Evolutionary conservation across 1,140 invertebrate genomes (phyloP).

Genomic region (Cryptotermes secundus): DNA sequence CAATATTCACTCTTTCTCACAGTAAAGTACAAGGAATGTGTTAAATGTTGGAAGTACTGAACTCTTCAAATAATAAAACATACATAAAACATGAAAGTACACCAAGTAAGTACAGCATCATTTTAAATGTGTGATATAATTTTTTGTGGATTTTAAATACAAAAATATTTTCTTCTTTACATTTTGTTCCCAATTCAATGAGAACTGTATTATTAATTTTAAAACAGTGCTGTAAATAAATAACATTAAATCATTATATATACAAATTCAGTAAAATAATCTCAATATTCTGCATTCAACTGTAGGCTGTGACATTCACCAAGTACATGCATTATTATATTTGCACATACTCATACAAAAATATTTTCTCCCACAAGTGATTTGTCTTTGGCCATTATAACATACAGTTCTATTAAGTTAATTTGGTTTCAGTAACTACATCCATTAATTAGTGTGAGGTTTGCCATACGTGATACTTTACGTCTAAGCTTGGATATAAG

Average conservation of each 20-base stretch:
- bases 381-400: background rate
- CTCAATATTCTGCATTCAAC: too few relatives aligned
- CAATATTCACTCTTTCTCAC: background rate
- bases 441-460: background rate
- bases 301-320: background rate
- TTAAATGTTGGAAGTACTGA: background rate
- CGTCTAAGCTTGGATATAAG: too few relatives aligned
- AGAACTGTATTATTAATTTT: background rate
- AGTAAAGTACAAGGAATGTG: background rate
- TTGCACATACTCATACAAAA: too few relatives aligned
- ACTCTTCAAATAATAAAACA: background rate
- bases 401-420: background rate
- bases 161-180: background rate
- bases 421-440: background rate
- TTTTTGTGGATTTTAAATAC: background rate
- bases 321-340: background rate
- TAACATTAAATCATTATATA: background rate
- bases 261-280: background rate
- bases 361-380: background rate
- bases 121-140: background rate
- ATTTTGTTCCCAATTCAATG: background rate
- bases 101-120: background rate
- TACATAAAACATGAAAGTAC: background rate
- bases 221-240: background rate
- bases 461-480: background rate